Base-by-base conservation (phyloP, 2,113 vertebrate species). In the Sebastes fasciatus region DNA sequence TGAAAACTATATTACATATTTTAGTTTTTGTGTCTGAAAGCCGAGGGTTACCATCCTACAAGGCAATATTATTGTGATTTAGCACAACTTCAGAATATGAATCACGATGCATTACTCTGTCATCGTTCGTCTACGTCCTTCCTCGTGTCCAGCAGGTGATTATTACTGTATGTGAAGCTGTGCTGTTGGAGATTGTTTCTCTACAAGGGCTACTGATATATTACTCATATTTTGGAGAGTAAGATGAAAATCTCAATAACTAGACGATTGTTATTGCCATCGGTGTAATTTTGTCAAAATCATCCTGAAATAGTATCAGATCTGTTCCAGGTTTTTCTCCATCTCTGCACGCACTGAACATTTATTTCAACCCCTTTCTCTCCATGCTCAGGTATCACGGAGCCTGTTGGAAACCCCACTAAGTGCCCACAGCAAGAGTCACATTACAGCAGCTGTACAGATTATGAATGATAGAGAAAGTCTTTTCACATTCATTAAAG, bases 391-490 rank as follows among this genome's bases (percentile, higher is more conserved):
- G 77, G 85, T 91, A 90, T 92, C 93, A 60, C 78, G 58, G 42
- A 34, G 70, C 49, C 73, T 85, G 87, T 55, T 84, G 77, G 77
- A 93, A 91, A 89, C 73, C 82, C 84, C 85, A 74, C 80, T 87
- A 88, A 94, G 91, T 94, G 88, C 94, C 86, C 82, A 67, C 73
- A 86, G 91, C 84, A 58, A 74, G 26, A 86, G 90, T 94, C 91
- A 62, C 83, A 92, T 94, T 94, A 92, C 92, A 83, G 84, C 77
- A 79, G 84, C 80, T 80, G 87, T 78, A 75, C 88, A 94, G 94
- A 94, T 94, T 94, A 94, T 94, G 90, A 94, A 92, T 93, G 93
- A 94, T 92, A 94, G 84, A 74, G 86, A 90, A 93, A 93, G 83
- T 92, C 83, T 93, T 92, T 93, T 94, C 88, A 91, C 91, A 93